Evolutionary conservation across 1,140 invertebrate genomes (phyloP).

Genomic region (Trichogramma pretiosum): DNA sequence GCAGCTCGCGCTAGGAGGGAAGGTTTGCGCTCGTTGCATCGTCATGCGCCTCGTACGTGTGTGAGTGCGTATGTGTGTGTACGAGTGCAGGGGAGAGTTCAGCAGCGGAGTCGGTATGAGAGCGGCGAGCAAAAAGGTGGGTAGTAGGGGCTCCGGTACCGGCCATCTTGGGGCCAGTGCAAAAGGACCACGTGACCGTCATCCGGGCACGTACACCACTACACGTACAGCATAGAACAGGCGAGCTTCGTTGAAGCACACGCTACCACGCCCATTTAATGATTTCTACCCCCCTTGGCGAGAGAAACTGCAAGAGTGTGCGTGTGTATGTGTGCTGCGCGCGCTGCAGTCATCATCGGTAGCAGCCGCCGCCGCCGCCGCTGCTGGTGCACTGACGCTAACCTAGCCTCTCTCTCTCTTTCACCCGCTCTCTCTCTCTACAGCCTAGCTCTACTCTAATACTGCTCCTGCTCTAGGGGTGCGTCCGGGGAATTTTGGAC

Average conservation of each 20-base stretch:
- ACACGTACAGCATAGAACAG: too few relatives aligned
- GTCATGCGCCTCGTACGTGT: too few relatives aligned
- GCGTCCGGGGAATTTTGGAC: slow-evolving; percentile 16
- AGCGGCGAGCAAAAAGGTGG: background rate
- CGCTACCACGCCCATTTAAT: slow-evolving; percentile 49
- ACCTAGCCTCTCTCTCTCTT: slow-evolving; percentile 33
- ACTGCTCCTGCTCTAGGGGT: background rate
- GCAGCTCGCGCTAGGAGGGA: too few relatives aligned
- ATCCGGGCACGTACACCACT: slow-evolving; percentile 44
- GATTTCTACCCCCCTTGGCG: slow-evolving; percentile 44
- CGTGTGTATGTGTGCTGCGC: slow-evolving; percentile 12
- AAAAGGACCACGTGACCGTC: slow-evolving; percentile 49
- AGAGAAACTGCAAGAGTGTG: slow-evolving; percentile 28
- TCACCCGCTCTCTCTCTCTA: background rate
- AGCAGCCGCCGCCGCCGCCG: slow-evolving; percentile 22
- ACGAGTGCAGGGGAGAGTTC: background rate
- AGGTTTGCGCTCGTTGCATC: too few relatives aligned
- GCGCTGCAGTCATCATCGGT: slow-evolving; percentile 43
- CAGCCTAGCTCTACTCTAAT: too few relatives aligned
- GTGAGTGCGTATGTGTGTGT: too few relatives aligned
- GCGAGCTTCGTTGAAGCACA: too few relatives aligned
- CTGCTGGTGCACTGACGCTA: slow-evolving; percentile 12
- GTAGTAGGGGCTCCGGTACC: too few relatives aligned
- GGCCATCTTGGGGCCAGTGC: slow-evolving; percentile 47
- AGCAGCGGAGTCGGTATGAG: slow-evolving; percentile 5